Base-by-base conservation (phyloP, 1,140 invertebrate genomes). In the Procambarus virginalis region DNA sequence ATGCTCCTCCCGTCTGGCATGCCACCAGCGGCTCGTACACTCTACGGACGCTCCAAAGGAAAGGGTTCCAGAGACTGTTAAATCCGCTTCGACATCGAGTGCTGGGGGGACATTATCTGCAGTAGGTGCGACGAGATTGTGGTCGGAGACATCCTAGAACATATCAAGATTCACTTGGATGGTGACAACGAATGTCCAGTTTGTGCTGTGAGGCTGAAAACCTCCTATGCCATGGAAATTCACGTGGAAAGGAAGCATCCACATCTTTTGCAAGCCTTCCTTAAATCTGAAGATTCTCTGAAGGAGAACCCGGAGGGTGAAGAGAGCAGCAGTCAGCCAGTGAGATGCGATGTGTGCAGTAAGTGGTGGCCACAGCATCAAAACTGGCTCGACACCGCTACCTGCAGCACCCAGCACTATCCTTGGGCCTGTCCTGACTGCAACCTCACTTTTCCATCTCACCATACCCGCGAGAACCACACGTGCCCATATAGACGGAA, bases 341-440 rank as follows among this genome's bases (percentile, higher is more conserved):
- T 85, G 22, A 68, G n/a, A 22, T 90, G 89, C 46, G 89, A 90
- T 34, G 89, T 90, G 48, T 90, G 89, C n/a, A 77, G 60, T 8
- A 86, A 51, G 83, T 82, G 6, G 83, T 80, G 22, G 48, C 83
- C 49, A 81, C 82, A 9, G 60, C 89, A 3, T 81, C 76, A 20
- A 58, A 68, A 10, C 68, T 90, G 10, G 89, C 76, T 2, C 83
- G 79, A 6, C 89, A 90, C 84, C 77, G 78, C n/a, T 86, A 85
- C 46, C 77, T 76, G 17, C 89, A 85, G n/a, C 89, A 90, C 49
- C 83, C 89, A 9, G 34, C 89, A 90, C 49, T 90, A 85, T 83
- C 89, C 89, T 12, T 86, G 83, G 89, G 48, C 64, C 6, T 90
- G 89, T 34, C 46, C 68, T 5, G 48, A 48, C n/a, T 90, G 89